Base-by-base conservation (phyloP, 2,113 vertebrate species). In the Pitta sordida region DNA sequence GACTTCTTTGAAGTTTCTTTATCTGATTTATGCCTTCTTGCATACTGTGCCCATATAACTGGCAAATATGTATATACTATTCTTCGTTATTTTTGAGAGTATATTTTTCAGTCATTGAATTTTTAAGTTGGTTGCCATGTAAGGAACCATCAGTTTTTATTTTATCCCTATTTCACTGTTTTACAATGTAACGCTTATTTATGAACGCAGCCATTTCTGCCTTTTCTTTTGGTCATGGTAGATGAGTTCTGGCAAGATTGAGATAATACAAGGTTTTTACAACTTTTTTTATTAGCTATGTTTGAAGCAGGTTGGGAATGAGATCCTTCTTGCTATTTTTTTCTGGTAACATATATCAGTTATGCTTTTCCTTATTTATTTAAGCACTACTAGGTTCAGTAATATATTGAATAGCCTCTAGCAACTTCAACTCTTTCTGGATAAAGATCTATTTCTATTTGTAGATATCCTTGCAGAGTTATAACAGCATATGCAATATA, bases 291-390 rank as follows among this genome's bases (percentile, higher is more conserved):
- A 48, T 85, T 76, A 49, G 23, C n/a, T 73, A 5, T 63, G 9
- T 44, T 79, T 64, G 65, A 82, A 91, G 64, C 12, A 32, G 36
- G 73, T 30, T 19, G 32, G n/a, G 24, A 90, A 75, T 89, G 15
- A 91, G 15, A 75, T 75, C 71, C 24, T 71, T 0, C 0, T 37
- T 67, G 36, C 8, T 59, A 0, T 7, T 68, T 92, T 68, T 84
- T 79, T 63, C 49, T 51, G 36, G 16, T 84, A 58, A 51, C 11
- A 26, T 59, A 36, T 15, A 56, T 37, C 65, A 82, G 22, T 76
- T 79, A 53, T 22, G 10, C 6, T 78, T 86, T 92, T 79, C 13
- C 23, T 91, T 84, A 63, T 81, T 84, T 75, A 76, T 83, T 84
- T 71, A 78, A 82, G n/a, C 36, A 71, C 30, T 85, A 82, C 7